phyloP scores from a whole-genome alignment of 2,113 vertebrate genomes.

The Ictidomys tridecemlineatus region DNA sequence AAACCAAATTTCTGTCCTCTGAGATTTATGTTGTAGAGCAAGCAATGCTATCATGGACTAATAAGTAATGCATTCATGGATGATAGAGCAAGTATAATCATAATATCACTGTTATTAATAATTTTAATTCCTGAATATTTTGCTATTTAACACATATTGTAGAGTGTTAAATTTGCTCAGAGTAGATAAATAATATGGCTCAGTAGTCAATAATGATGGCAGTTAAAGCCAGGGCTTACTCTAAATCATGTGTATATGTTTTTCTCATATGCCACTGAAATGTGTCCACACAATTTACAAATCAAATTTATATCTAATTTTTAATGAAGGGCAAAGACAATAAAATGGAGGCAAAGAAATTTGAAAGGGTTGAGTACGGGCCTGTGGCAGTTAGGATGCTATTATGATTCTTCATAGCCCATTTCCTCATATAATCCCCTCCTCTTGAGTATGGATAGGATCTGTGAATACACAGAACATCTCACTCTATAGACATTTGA shows the following conservation, averaged over 20 bases:
- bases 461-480: not conserved
- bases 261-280: not conserved
- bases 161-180: not conserved
- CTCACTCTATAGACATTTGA: not conserved
- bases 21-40: not conserved
- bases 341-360: not conserved
- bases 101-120: not conserved
- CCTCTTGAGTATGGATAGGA: not conserved
- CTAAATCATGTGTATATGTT: not conserved
- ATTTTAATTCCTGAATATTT: not conserved
- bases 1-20: not conserved
- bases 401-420: not conserved
- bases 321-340: slow-evolving; percentile 35
- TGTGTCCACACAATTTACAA: not conserved
- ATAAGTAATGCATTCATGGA: not conserved
- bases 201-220: not conserved
- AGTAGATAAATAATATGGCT: not conserved
- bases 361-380: not conserved
- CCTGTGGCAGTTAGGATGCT: not conserved
- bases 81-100: not conserved
- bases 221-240: not conserved
- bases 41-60: not conserved
- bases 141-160: not conserved
- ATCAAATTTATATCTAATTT: not conserved
- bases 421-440: not conserved